These are phyloP conservation scores for Lethenteron reissneri DNA, from an alignment of 2,113 vertebrate genomes.

Conservation along the genomic window DNA sequence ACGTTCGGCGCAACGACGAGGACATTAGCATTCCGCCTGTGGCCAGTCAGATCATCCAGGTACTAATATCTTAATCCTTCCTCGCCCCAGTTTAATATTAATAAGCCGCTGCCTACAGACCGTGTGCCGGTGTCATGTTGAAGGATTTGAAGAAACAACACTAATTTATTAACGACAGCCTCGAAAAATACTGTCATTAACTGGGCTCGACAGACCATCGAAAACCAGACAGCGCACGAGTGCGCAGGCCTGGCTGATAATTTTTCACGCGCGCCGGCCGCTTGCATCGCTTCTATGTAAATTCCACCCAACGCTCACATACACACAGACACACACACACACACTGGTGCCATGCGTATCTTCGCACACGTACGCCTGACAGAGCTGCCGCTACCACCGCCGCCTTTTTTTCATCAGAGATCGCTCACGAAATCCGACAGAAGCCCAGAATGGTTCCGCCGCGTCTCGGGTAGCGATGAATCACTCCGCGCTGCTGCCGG, in stretches of 20 bases:
- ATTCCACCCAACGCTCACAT: not conserved
- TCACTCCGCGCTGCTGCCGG: too few relatives aligned
- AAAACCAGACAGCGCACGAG: constrained; percentile 1
- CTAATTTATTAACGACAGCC: constrained; percentile 6
- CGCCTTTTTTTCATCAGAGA: too few relatives aligned
- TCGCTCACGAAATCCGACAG: too few relatives aligned
- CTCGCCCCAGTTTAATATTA: constrained; percentile 4
- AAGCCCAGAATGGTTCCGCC: too few relatives aligned
- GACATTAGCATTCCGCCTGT: constrained; percentile 6
- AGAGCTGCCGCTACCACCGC: too few relatives aligned
- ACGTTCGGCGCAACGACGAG: too few relatives aligned
- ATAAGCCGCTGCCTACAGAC: not conserved
- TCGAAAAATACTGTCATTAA: constrained; percentile 6
- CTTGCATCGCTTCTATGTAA: not conserved
- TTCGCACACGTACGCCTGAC: not conserved
- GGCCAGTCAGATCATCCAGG: not conserved
- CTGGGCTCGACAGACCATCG: constrained; percentile 6
- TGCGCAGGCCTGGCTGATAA: not conserved
- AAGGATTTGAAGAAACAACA: constrained; percentile 7
- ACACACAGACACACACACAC: not conserved
- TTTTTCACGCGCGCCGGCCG: not conserved
- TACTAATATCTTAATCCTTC: constrained; percentile 1
- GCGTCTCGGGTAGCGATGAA: too few relatives aligned
- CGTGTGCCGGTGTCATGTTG: constrained; percentile 1
- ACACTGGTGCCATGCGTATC: not conserved